Evolutionary conservation across 2,113 vertebrate genomes (phyloP).

Genomic region (Oophaga pumilio): DNA sequence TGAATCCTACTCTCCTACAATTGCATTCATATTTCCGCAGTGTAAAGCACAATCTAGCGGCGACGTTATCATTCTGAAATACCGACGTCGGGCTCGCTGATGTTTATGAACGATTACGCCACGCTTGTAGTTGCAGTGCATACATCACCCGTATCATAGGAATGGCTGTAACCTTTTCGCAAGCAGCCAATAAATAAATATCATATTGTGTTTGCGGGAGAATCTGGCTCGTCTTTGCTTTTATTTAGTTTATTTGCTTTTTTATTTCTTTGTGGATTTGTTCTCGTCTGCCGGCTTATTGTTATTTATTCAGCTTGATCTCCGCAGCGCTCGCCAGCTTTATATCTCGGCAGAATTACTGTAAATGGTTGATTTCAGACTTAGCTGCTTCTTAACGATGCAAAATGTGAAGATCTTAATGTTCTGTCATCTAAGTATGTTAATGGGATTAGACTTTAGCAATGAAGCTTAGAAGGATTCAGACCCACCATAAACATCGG

Average conservation of each 20-base stretch:
- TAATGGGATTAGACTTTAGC: not conserved
- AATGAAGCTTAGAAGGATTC: not conserved
- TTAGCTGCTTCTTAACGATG: not conserved
- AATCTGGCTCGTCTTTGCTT: not conserved
- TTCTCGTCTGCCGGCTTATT: slow-evolving; percentile 10
- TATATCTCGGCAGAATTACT: not conserved
- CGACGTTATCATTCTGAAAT: slow-evolving; percentile 1
- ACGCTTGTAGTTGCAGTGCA: not conserved
- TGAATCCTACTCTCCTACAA: not conserved
- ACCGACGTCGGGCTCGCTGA: not conserved
- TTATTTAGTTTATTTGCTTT: slow-evolving; percentile 6
- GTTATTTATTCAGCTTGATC: slow-evolving; percentile 30
- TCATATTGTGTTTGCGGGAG: slow-evolving; percentile 3
- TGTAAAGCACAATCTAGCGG: not conserved
- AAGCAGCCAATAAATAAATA: slow-evolving; percentile 26
- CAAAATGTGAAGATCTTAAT: slow-evolving; percentile 1
- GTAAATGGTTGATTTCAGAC: slow-evolving; percentile 1
- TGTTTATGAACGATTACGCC: slow-evolving; percentile 3
- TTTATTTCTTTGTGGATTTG: slow-evolving; percentile 28
- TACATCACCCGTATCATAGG: not conserved
- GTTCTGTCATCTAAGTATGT: not conserved
- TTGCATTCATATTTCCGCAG: not conserved
- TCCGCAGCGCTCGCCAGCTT: not conserved
- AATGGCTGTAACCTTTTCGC: not conserved
- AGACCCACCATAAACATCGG: not conserved